Conservation (phyloP, 2,888 invertebrate genomes). For the Leptarthrus brevirostris region DNA sequence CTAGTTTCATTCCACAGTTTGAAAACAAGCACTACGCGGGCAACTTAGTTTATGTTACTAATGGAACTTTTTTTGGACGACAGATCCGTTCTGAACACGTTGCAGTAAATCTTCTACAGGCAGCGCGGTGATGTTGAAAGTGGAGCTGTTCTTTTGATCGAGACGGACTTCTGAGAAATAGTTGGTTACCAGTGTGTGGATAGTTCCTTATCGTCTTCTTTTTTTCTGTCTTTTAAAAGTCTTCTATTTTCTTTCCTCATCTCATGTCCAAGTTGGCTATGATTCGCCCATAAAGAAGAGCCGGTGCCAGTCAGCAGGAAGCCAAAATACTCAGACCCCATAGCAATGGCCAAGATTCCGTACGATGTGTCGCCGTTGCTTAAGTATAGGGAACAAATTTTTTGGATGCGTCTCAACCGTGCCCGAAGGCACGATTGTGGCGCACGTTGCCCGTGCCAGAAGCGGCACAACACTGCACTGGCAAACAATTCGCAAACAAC, state of each 20-base stretch:
- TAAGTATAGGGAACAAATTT: slow-evolving; percentile 56
- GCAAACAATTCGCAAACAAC: slow-evolving; percentile 62
- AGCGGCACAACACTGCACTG: slow-evolving; percentile 60
- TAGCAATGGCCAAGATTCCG: slow-evolving; percentile 52
- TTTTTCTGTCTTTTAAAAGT: slow-evolving; percentile 7
- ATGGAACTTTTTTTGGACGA: background rate
- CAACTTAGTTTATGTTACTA: no score
- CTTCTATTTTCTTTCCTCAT: slow-evolving; percentile 22
- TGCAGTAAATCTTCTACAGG: slow-evolving; percentile 5
- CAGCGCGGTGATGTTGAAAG: slow-evolving; percentile 28
- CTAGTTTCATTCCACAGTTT: background rate
- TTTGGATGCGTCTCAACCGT: slow-evolving; percentile 62
- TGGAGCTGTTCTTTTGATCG: slow-evolving; percentile 62
- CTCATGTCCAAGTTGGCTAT: slow-evolving; percentile 45
- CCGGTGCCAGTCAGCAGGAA: slow-evolving; percentile 53
- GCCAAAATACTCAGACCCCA: slow-evolving; percentile 53
- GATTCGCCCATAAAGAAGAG: slow-evolving; percentile 38
- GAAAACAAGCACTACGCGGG: no score
- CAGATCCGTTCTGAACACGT: no score
- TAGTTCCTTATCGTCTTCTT: slow-evolving; percentile 39
- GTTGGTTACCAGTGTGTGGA: slow-evolving; percentile 22
- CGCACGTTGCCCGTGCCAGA: slow-evolving; percentile 61
- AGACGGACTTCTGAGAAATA: slow-evolving; percentile 61
- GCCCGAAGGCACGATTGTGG: slow-evolving; percentile 61
- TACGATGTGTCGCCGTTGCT: slow-evolving; percentile 55